Conservation (phyloP, 1,140 invertebrate genomes). For the Ptiloglossa arizonensis region DNA sequence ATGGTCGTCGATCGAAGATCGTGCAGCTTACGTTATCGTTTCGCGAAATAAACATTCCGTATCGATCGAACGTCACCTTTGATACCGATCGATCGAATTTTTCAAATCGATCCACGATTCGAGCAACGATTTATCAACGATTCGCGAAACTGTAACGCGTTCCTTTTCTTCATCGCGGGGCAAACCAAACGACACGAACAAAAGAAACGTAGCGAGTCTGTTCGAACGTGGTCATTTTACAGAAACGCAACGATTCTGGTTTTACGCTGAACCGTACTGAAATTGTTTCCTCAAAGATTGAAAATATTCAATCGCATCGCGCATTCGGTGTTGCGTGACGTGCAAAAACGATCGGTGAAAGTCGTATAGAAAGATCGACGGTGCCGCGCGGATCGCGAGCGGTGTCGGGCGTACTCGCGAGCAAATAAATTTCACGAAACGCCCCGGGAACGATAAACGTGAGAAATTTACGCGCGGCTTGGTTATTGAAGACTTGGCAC, state of each 20-base stretch:
- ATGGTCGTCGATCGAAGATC: too few relatives aligned
- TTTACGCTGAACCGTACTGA: conserved; percentile 1
- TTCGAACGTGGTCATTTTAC: too few relatives aligned
- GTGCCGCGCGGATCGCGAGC: conserved; percentile 16
- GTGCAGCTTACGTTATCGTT: too few relatives aligned
- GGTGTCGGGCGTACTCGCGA: neutral
- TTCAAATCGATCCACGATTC: too few relatives aligned
- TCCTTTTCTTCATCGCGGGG: too few relatives aligned
- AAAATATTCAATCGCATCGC: conserved; percentile 30
- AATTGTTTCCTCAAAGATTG: conserved; percentile 12
- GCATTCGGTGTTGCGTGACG: conserved; percentile 23
- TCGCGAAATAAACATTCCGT: too few relatives aligned
- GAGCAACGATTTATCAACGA: too few relatives aligned
- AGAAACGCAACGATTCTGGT: neutral
- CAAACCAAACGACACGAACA: too few relatives aligned
- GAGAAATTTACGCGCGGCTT: conserved; percentile 52
- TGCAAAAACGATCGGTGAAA: conserved; percentile 10
- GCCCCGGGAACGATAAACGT: conserved; percentile 31
- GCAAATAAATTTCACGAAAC: conserved; percentile 40
- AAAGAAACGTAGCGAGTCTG: neutral
- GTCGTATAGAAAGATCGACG: conserved; percentile 8
- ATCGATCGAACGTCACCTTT: too few relatives aligned
- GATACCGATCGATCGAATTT: too few relatives aligned
- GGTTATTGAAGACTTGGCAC: conserved; percentile 58
- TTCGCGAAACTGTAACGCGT: too few relatives aligned